These are phyloP conservation scores for Hoplodrina blanda DNA, from an alignment of 2,888 invertebrate species.

Conservation along the genomic window DNA sequence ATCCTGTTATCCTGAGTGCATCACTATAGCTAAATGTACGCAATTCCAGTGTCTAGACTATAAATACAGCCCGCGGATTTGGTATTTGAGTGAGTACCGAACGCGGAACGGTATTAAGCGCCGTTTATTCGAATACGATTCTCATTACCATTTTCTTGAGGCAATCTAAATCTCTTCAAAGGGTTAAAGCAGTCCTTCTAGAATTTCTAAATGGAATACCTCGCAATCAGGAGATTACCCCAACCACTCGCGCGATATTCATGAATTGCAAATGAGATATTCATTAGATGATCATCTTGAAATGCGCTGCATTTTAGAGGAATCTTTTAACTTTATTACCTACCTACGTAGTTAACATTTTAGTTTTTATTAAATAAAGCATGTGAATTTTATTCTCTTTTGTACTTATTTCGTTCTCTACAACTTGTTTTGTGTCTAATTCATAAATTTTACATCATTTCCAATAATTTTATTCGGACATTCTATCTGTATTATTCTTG, in stretches of 20 bases:
- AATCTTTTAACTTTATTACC: slow-evolving; percentile 22
- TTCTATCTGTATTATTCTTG: not conserved
- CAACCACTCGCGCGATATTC: slow-evolving; percentile 30
- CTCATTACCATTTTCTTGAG: slow-evolving; percentile 25
- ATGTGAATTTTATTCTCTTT: slow-evolving; percentile 42
- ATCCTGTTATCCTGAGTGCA: slow-evolving; percentile 52
- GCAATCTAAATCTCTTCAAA: slow-evolving; percentile 21
- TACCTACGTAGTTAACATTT: slow-evolving; percentile 37
- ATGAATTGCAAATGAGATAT: slow-evolving; percentile 55
- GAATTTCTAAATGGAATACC: slow-evolving; percentile 16
- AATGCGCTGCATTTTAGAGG: slow-evolving; percentile 34
- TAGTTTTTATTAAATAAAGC: slow-evolving; percentile 40
- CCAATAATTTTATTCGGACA: not conserved
- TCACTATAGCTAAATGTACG: slow-evolving; percentile 25
- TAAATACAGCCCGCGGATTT: slow-evolving; percentile 51
- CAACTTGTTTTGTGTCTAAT: slow-evolving; percentile 20
- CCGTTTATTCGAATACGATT: slow-evolving; percentile 26
- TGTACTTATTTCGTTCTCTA: slow-evolving; percentile 41
- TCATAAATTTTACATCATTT: slow-evolving; percentile 19
- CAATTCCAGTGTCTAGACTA: slow-evolving; percentile 45
- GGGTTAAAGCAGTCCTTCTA: slow-evolving; percentile 21
- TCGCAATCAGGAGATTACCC: slow-evolving; percentile 17
- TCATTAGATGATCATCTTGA: slow-evolving; percentile 41
- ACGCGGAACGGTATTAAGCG: slow-evolving; percentile 8
- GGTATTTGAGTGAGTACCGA: slow-evolving; percentile 18